Evolutionary conservation across 1,140 invertebrate genomes (phyloP).

Genomic region (Pogonomyrmex barbatus): DNA sequence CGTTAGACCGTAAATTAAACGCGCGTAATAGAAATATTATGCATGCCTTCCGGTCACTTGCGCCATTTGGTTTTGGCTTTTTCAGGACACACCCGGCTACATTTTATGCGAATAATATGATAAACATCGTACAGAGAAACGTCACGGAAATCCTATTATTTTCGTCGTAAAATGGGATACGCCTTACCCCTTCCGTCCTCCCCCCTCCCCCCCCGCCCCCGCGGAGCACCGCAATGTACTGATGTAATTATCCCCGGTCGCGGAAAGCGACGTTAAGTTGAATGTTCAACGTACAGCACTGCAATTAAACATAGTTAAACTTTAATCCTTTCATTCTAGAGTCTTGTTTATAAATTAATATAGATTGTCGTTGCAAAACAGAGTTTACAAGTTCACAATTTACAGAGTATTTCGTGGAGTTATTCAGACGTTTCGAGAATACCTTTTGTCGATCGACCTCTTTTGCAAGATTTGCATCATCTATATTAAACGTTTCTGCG

Average conservation of each 20-base stretch:
- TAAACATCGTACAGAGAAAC: not conserved
- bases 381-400: not conserved
- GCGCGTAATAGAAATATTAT: slow-evolving; percentile 21
- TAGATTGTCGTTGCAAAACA: slow-evolving; percentile 23
- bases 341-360: slow-evolving; percentile 44
- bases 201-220: no score
- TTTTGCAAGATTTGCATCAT: not conserved
- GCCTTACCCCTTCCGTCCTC: not conserved
- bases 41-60: not conserved
- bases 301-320: slow-evolving; percentile 38
- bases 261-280: slow-evolving; percentile 16
- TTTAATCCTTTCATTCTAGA: slow-evolving; percentile 26
- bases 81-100: not conserved
- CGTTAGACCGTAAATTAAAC: not conserved
- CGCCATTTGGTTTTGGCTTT: not conserved
- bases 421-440: not conserved
- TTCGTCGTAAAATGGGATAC: slow-evolving; percentile 20
- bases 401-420: not conserved
- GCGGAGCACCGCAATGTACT: not conserved
- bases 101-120: slow-evolving; percentile 29
- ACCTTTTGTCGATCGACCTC: not conserved
- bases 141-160: slow-evolving; percentile 19
- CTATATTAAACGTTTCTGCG: not conserved
- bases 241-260: slow-evolving; percentile 31
- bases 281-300: slow-evolving; percentile 22